phyloP scores from a whole-genome alignment of 1,140 invertebrate genomes.

The Cydia strobilella region DNA sequence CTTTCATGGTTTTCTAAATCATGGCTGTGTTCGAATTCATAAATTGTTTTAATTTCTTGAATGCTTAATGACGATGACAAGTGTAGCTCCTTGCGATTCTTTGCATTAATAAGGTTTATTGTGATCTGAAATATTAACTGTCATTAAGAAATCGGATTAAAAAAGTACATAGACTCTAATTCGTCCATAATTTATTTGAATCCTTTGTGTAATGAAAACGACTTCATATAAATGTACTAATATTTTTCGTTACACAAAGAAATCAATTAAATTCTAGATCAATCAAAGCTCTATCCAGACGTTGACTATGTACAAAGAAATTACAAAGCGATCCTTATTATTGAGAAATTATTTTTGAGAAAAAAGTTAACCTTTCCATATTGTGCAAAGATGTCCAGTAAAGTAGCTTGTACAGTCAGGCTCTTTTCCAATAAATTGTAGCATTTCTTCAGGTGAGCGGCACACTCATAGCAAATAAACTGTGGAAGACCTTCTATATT shows the following conservation, averaged over 20 bases:
- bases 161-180: neutral
- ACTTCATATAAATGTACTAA: too few relatives aligned
- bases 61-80: slow-evolving; percentile 33
- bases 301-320: too few relatives aligned
- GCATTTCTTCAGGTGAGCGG: slow-evolving; percentile 34
- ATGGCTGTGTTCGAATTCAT: slow-evolving; percentile 34
- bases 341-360: neutral
- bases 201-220: too few relatives aligned
- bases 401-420: slow-evolving; percentile 38
- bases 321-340: neutral
- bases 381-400: slow-evolving; percentile 42
- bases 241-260: too few relatives aligned
- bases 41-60: neutral
- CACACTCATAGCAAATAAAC: slow-evolving; percentile 43
- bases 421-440: slow-evolving; percentile 41
- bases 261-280: too few relatives aligned
- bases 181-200: too few relatives aligned
- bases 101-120: slow-evolving; percentile 33
- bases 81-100: slow-evolving; percentile 38
- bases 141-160: neutral
- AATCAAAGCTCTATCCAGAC: too few relatives aligned
- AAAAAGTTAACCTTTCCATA: slow-evolving; percentile 40
- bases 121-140: slow-evolving; percentile 37
- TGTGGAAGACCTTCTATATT: slow-evolving; percentile 43
- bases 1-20: slow-evolving; percentile 33